A percentile compares a stretch with the other conserved stretches of the same genome.
Evolutionary conservation across 2,113 vertebrate species (phyloP).

Genomic region (Passerina amoena): DNA sequence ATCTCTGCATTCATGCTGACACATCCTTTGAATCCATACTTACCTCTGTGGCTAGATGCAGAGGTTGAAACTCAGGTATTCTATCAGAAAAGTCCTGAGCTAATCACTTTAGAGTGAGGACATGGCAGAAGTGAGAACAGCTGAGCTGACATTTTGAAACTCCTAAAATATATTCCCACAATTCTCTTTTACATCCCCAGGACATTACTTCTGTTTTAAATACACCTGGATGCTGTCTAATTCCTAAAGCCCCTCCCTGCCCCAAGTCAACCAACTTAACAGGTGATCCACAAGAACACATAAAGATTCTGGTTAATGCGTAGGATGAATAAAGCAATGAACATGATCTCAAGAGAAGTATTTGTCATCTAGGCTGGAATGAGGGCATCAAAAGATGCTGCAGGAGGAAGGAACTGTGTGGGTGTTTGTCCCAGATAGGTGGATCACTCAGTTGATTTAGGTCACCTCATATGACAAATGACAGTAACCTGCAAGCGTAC

Average conservation of each 20-base stretch:
- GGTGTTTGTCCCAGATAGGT: conserved; percentile 28
- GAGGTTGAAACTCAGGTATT: neutral
- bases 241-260: neutral
- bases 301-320: neutral
- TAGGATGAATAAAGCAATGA: conserved; percentile 9
- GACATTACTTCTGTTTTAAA: neutral
- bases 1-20: neutral
- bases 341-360: neutral
- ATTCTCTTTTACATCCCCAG: neutral
- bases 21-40: neutral
- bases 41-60: neutral
- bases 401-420: conserved; percentile 10
- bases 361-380: neutral
- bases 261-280: neutral
- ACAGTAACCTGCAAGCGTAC: neutral
- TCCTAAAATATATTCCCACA: conserved; percentile 8
- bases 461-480: conserved; percentile 8
- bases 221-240: neutral
- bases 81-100: neutral
- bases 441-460: conserved; percentile 27
- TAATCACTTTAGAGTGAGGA: neutral
- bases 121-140: neutral
- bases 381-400: conserved; percentile 12
- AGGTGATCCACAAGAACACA: neutral
- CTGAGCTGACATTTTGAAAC: conserved; percentile 16